Evolutionary conservation across 2,113 vertebrate genomes (phyloP), one percentile per base, ranked within the genome.

Genomic region (Odobenus rosmarus): DNA sequence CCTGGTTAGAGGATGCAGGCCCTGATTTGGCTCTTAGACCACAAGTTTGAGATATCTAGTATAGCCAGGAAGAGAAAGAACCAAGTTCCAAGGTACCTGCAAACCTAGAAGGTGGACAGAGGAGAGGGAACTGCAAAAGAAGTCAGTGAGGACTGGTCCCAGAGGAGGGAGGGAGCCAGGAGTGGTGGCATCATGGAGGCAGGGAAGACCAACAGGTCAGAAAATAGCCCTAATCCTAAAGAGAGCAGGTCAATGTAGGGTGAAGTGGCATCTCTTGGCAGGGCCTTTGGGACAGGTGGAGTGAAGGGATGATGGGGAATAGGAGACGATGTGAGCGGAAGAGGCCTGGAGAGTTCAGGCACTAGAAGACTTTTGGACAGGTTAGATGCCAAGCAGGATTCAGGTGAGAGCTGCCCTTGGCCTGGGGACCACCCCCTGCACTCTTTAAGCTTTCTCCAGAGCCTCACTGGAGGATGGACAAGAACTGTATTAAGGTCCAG

Each of bases 401-500:
- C 69, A 71, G 46, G 51, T 64, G 36, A 67, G 28, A 86, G 57
- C 24, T 33, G 53, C 4, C 76, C n/a, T 26, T 15, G 23, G 85
- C 51, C 71, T 59, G 33, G 0, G n/a, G 80, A 33, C 82, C 24
- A 67, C n/a, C 23, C 69, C 31, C 46, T 76, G 6, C 46, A 31
- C 83, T n/a, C 36, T 64, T 83, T 4, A 7, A 92, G 23, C 36
- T 62, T 88, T 39, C 33, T 42, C 36, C 51, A 77, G 59, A 76
- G 46, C 71, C 36, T 95, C 4, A 3, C 1, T 85, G 51, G 67
- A 90, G 80, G 90, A 55, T 31, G n/a, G 71, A 85, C 93, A 81
- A 88, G 96, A 96, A 94, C 84, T 67, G 5, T 64, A 33, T 12
- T 81, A 39, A 67, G 57, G 51, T 71, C 61, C 69, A 96, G 55